These are phyloP conservation scores for Andrena trimmerana DNA, from an alignment of 2,888 invertebrate species.

Conservation along the genomic window DNA sequence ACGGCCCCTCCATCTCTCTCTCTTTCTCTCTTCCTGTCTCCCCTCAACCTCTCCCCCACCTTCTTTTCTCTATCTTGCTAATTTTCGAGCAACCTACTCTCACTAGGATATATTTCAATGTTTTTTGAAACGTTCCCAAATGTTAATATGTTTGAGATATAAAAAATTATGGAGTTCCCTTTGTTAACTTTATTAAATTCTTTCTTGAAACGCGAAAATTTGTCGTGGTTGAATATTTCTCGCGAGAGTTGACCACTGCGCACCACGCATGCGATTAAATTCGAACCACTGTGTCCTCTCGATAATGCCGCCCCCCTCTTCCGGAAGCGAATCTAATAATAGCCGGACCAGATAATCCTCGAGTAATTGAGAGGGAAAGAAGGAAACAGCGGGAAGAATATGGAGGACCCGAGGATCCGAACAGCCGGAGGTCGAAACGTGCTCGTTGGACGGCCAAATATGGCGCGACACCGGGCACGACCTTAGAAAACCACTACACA, in stretches of 20 bases:
- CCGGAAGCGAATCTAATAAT: conserved; percentile 44
- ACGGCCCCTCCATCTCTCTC: background rate
- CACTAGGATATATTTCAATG: background rate
- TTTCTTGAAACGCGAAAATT: background rate
- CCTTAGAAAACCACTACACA: conserved; percentile 59
- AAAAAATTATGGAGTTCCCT: background rate
- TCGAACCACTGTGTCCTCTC: background rate
- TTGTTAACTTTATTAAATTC: too few relatives aligned
- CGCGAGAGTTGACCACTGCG: background rate
- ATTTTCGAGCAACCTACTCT: background rate
- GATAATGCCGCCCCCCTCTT: conserved; percentile 7
- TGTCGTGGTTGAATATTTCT: background rate
- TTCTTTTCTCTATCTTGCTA: background rate
- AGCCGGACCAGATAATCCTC: conserved; percentile 25
- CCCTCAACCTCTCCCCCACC: background rate
- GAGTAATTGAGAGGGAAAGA: conserved; percentile 45
- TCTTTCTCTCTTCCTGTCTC: background rate
- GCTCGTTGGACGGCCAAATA: conserved; percentile 70
- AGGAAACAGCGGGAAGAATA: conserved; percentile 19
- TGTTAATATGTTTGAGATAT: background rate
- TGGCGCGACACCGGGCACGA: conserved; percentile 71
- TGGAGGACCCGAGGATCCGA: conserved; percentile 8
- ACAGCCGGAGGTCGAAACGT: conserved; percentile 17
- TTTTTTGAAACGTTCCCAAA: background rate
- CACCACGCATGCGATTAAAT: conserved; percentile 5